Conservation (phyloP, 2,888 invertebrate genomes). For the Masnerella sp. region DNA sequence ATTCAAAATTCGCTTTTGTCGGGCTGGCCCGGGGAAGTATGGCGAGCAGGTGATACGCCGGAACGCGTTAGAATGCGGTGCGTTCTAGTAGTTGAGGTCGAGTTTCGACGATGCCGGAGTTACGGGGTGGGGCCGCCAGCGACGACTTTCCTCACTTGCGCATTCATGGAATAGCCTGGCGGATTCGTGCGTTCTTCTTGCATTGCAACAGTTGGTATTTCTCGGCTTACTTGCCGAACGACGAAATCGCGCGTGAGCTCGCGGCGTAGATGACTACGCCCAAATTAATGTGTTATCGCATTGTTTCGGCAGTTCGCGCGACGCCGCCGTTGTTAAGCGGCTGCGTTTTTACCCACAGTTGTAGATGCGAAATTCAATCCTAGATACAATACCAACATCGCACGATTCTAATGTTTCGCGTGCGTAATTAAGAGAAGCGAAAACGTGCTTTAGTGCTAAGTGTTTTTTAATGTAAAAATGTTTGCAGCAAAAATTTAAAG, state of each 20-base stretch:
- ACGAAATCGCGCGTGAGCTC: constrained; percentile 29
- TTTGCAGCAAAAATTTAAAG: no score
- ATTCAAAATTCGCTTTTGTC: constrained; percentile 55
- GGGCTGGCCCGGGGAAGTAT: constrained; percentile 34
- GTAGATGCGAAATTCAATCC: constrained; percentile 1
- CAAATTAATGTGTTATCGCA: constrained; percentile 38
- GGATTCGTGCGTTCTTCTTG: constrained; percentile 66
- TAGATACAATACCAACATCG: not conserved
- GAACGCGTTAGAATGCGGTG: constrained; percentile 67
- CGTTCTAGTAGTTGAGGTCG: constrained; percentile 53
- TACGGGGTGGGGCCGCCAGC: constrained; percentile 36
- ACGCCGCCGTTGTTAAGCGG: constrained; percentile 2
- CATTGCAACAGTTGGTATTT: constrained; percentile 67
- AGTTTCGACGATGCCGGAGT: constrained; percentile 52
- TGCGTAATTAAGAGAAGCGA: constrained; percentile 3
- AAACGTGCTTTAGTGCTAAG: no score
- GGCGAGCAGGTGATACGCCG: constrained; percentile 63
- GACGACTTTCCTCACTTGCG: constrained; percentile 64
- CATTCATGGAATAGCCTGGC: constrained; percentile 70
- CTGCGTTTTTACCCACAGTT: constrained; percentile 7
- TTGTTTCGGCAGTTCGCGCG: constrained; percentile 27
- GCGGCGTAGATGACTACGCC: constrained; percentile 28
- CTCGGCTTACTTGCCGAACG: constrained; percentile 47
- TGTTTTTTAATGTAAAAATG: no score
- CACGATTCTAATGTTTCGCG: constrained; percentile 6